phyloP scores from a whole-genome alignment of 2,113 vertebrate genomes.

The Crotalus tigris region DNA sequence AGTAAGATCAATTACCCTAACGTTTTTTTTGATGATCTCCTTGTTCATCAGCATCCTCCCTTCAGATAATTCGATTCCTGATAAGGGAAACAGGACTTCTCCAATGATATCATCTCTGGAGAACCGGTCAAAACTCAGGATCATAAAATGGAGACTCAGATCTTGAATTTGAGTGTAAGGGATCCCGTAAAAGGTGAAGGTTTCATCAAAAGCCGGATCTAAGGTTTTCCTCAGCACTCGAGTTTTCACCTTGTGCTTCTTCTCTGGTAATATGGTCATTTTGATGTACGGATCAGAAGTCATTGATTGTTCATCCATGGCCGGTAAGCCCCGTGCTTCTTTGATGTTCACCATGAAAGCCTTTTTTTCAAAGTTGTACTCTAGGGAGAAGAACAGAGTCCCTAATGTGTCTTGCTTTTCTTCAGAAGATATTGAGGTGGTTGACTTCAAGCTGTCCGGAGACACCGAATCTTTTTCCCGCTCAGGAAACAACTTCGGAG shows the following conservation, averaged over 20 bases:
- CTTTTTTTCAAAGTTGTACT: constrained; percentile 96
- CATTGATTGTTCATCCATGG: constrained; percentile 95
- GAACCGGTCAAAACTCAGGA: constrained; percentile 96
- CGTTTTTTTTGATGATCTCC: constrained; percentile 93
- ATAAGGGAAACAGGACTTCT: constrained; percentile 89
- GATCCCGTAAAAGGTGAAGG: constrained; percentile 96
- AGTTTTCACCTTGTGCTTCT: constrained; percentile 98
- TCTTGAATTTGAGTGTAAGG: constrained; percentile 86
- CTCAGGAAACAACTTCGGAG: constrained; percentile 77
- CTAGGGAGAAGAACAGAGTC: constrained; percentile 90
- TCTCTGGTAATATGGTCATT: constrained; percentile 95
- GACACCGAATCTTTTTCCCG: constrained; percentile 78
- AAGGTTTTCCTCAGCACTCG: constrained; percentile 95
- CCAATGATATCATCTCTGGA: constrained; percentile 96
- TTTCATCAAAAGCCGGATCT: constrained; percentile 96
- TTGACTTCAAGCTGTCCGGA: constrained; percentile 83
- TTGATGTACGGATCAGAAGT: constrained; percentile 99
- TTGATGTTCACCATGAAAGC: constrained; percentile 96
- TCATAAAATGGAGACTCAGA: constrained; percentile 88
- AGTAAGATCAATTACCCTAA: constrained; percentile 81
- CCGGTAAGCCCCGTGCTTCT: constrained; percentile 88
- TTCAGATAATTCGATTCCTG: constrained; percentile 85
- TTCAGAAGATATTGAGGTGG: constrained; percentile 78
- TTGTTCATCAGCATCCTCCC: constrained; percentile 90
- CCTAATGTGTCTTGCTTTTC: constrained; percentile 82